Evolutionary conservation across 2,888 invertebrate genomes (phyloP), one percentile per base, ranked within the genome.

Genomic region (Craniophora ligustri): DNA sequence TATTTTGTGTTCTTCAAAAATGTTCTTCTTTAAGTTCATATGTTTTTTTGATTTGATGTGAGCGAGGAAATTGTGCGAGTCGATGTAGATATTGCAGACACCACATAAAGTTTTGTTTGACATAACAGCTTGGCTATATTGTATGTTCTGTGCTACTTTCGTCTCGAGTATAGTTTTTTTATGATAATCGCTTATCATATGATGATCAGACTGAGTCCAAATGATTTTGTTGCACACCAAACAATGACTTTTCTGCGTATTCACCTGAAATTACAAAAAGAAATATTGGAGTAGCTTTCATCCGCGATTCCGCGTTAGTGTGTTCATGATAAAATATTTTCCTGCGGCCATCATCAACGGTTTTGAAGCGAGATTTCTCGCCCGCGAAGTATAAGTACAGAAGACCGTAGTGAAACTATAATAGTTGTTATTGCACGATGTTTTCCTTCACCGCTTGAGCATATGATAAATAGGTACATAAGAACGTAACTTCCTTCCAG

Each of bases 201-300:
- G 31, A 0, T 47, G 34, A 1, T 30, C 3, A 2, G 31, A 28
- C 0, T 11, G 0, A 0, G 16, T 13, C 0, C 15, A 0, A 1
- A 67, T 5, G 1, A 42, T 2, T 2, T 18, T 15, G 19, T 68
- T 70, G 44, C 68, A 68, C 5, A 51, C 8, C 0, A 70, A 15
- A 13, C 68, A 68, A 18, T 68, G 71, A 1, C 23, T 49, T 1
- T 11, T 32, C 0, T 8, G 1, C 0, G 8, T 7, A 21, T 30
- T 8, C 2, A 58, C 14, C 66, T 67, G 58, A 16, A 67, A 64
- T 31, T 1, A 6, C 19, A 34, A 19, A 10, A 16, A 13, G n/a
- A n/a, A n/a, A n/a, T n/a, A n/a, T n/a, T n/a, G n/a, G n/a, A n/a
- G n/a, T n/a, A n/a, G n/a, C n/a, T n/a, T n/a, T n/a, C n/a, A n/a